phyloP scores from a whole-genome alignment of 2,888 invertebrate genomes.

The Hololepta plana region DNA sequence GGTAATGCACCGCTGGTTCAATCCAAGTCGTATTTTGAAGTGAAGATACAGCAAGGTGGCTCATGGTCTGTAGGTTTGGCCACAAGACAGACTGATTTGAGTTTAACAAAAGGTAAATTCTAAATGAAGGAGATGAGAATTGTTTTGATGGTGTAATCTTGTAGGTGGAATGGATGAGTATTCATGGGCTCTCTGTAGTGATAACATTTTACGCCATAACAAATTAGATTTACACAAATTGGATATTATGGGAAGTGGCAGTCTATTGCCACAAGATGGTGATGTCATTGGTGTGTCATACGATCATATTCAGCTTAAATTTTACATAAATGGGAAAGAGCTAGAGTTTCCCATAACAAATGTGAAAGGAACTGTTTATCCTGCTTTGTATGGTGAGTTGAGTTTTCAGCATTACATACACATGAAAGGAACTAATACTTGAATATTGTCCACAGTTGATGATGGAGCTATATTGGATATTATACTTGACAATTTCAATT shows the following conservation, averaged over 20 bases:
- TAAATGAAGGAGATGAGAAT: neutral
- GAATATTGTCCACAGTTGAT: constrained; percentile 56
- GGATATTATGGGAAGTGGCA: constrained; percentile 16
- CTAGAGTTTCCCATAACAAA: constrained; percentile 72
- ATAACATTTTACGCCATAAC: constrained; percentile 72
- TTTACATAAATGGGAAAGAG: constrained; percentile 82
- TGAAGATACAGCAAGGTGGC: constrained; percentile 92
- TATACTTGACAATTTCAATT: constrained; percentile 75
- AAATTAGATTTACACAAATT: constrained; percentile 59
- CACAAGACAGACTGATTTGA: constrained; percentile 71
- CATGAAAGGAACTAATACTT: neutral
- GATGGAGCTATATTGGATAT: constrained; percentile 96
- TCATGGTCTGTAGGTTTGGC: constrained; percentile 93
- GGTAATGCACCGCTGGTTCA: constrained; percentile 90
- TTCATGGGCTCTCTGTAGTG: constrained; percentile 87
- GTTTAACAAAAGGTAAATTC: constrained; percentile 50
- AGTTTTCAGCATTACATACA: constrained; percentile 2
- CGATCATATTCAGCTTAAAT: constrained; percentile 91
- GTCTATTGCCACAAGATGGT: constrained; percentile 64
- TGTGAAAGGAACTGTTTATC: constrained; percentile 80
- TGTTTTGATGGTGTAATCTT: constrained; percentile 14
- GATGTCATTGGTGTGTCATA: constrained; percentile 88
- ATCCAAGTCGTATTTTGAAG: constrained; percentile 96
- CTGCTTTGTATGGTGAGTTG: constrained; percentile 73
- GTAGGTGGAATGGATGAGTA: constrained; percentile 70